phyloP scores from a whole-genome alignment of 2,888 invertebrate genomes.

The Rhingia rostrata region DNA sequence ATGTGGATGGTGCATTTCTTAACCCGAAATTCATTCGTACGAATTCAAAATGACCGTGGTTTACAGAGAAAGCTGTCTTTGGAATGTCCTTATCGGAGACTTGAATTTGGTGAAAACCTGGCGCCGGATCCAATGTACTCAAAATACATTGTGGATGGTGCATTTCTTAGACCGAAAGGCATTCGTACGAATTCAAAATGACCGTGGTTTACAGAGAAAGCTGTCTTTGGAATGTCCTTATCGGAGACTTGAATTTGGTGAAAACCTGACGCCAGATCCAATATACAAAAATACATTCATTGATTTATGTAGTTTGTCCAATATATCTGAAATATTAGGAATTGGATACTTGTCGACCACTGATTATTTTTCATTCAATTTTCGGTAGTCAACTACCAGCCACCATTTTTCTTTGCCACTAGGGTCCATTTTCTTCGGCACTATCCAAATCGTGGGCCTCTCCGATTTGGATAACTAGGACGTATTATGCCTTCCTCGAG shows the following conservation, averaged over 20 bases:
- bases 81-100: too few relatives aligned
- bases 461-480: too few relatives aligned
- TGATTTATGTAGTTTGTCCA: constrained; percentile 78
- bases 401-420: constrained; percentile 56
- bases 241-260: too few relatives aligned
- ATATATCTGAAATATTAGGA: constrained; percentile 32
- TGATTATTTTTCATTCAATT: constrained; percentile 22
- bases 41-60: constrained; percentile 78
- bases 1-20: constrained; percentile 74
- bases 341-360: constrained; percentile 30
- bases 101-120: too few relatives aligned
- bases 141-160: too few relatives aligned
- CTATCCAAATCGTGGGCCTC: constrained; percentile 46
- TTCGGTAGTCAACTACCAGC: constrained; percentile 47
- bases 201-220: too few relatives aligned
- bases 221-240: too few relatives aligned
- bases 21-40: constrained; percentile 60
- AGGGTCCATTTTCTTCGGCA: constrained; percentile 45
- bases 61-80: too few relatives aligned
- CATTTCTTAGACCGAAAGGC: too few relatives aligned
- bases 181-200: too few relatives aligned
- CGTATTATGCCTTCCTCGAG: too few relatives aligned
- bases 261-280: constrained; percentile 77
- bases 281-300: constrained; percentile 79
- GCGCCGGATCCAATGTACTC: too few relatives aligned